Base-by-base conservation (phyloP, 1,140 invertebrate genomes). In the Drosophila arizonae region DNA sequence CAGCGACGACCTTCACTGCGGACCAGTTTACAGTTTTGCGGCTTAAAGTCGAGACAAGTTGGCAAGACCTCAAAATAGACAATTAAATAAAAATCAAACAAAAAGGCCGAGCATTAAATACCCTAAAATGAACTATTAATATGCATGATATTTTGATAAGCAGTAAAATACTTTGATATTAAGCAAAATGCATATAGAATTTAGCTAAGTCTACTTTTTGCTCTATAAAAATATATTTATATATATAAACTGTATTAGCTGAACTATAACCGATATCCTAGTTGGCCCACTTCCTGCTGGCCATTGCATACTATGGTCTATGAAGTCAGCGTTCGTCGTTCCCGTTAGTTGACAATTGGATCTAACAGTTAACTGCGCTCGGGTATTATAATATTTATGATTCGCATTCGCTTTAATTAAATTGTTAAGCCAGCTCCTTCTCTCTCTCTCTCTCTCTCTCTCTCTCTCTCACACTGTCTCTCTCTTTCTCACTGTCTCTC, bases 361-460 rank as follows among this genome's bases (percentile, higher is more conserved):
- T 52, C 57, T 45, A 58, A 66, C 54, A 66, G 45, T 46, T 63
- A 39, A 39, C 2, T 65, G 50, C 28, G 45, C 64, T 58, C 36
- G 9, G 65, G 60, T 61, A 76, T 77, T 84, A 77, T 58, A 85
- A 84, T 84, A 80, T 85, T 84, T 84, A 85, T 84, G 73, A 85
- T 85, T 84, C 81, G 81, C 81, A 84, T 72, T 72, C 77, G 64
- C 70, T 77, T 85, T 85, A 84, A 84, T 84, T 84, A 84, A 84
- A 80, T 84, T 80, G 63, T 61, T 77, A 68, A 63, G 58, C 41
- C 43, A 17, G 21, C 9, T 39, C 15, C 45, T 26, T 3, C 17
- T 17, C 6, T 11, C 39, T 4, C 28, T 28, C 28, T 28, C 28
- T 28, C 28, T 28, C 28, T 30, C 28, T 30, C 28, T 30, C 28